Base-by-base conservation (phyloP, 2,888 invertebrate species). In the Scaptodrosophila latifasciaeformis region DNA sequence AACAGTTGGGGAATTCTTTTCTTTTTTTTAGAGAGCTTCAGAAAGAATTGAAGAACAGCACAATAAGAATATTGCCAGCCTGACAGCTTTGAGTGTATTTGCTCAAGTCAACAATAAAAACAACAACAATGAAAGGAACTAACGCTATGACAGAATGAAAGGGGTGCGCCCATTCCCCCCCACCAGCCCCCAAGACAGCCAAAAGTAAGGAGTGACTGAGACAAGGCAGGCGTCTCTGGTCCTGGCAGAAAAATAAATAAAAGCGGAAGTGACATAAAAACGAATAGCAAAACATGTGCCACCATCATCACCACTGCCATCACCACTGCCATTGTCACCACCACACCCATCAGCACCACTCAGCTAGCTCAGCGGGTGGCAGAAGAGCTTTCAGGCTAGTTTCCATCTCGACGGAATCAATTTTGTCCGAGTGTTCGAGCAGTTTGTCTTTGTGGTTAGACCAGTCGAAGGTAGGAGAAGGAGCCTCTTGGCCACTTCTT, bases 251-350 rank as follows among this genome's bases (percentile, higher is more conserved):
- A 72, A 64, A 71, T 59, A 76, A 60, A 76, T 60, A 71, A 64
- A 67, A 64, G 47, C 71, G 72, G 68, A 74, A 74, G 79, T 71
- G 65, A 75, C 68, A 75, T 68, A 68, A 70, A 68, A n/a, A n/a
- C n/a, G n/a, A n/a, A n/a, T n/a, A n/a, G n/a, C n/a, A n/a, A 66
- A 66, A 67, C 74, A 74, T 74, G 79, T 74, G 79, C 56, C 79
- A 67, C 69, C 71, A 71, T 71, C 71, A 71, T 67, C n/a, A n/a
- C 31, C 35, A 15, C 24, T 24, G n/a, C n/a, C n/a, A n/a, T n/a
- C n/a, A n/a, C n/a, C n/a, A n/a, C n/a, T n/a, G n/a, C n/a, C n/a
- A n/a, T n/a, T n/a, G n/a, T n/a, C n/a, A n/a, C n/a, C n/a, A n/a
- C n/a, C n/a, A n/a, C n/a, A n/a, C n/a, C n/a, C n/a, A n/a, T n/a